These are phyloP conservation scores for Metellina segmentata DNA, from an alignment of 2,888 invertebrate genomes.

Conservation along the genomic window DNA sequence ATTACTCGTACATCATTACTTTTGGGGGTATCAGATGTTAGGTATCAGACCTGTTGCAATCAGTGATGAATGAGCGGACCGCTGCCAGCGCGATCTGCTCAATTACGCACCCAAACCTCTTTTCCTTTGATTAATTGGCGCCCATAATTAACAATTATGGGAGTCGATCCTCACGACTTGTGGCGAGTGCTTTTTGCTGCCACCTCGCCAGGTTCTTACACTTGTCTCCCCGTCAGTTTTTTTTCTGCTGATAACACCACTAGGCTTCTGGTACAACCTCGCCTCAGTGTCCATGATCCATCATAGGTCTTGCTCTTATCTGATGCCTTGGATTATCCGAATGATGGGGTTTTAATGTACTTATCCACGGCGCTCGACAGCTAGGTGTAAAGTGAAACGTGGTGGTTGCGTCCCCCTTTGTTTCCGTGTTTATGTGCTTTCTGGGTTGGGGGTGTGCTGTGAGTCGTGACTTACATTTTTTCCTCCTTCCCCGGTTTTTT, in stretches of 20 bases:
- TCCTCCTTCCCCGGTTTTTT: too few species aligned
- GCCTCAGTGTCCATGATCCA: background rate
- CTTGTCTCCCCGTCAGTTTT: background rate
- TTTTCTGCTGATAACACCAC: too few species aligned
- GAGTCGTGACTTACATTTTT: background rate
- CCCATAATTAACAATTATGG: slow-evolving; percentile 68
- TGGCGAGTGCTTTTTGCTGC: background rate
- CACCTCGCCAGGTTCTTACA: background rate
- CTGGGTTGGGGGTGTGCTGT: background rate
- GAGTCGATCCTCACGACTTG: slow-evolving; percentile 53
- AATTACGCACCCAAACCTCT: slow-evolving; percentile 51
- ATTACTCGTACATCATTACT: too few species aligned
- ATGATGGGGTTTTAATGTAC: slow-evolving; percentile 18
- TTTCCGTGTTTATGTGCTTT: too few species aligned
- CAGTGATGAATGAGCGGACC: too few species aligned
- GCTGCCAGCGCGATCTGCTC: slow-evolving; percentile 11
- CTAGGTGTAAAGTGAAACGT: background rate
- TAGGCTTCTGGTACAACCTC: too few species aligned
- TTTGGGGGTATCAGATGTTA: too few species aligned
- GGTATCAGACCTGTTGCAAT: too few species aligned
- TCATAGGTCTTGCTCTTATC: slow-evolving; percentile 22
- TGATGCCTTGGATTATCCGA: background rate
- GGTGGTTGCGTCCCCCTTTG: background rate
- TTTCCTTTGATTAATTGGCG: slow-evolving; percentile 54
- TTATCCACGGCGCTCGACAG: slow-evolving; percentile 14